Evolutionary conservation across 2,797 vertebrate species (phyloP).

Genomic region (Brachyrhaphis roseni): DNA sequence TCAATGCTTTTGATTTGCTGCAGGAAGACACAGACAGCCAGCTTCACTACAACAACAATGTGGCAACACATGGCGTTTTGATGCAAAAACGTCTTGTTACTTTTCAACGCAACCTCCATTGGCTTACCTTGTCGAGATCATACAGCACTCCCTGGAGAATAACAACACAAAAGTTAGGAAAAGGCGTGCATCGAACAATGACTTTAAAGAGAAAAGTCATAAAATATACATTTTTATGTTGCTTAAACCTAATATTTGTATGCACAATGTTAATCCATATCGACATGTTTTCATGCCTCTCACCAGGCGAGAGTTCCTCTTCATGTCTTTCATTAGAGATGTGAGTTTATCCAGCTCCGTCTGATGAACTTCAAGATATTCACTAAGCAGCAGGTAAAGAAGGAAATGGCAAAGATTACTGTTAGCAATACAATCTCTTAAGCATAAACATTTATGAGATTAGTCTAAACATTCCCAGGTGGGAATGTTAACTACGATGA

Average conservation of each 20-base stretch:
- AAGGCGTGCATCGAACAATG: constrained; percentile 17
- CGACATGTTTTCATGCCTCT: constrained; percentile 35
- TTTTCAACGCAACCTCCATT: constrained; percentile 7
- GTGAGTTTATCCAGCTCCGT: constrained; percentile 93
- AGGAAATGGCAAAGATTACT: neutral
- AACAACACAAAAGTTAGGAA: constrained; percentile 38
- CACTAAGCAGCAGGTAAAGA: constrained; percentile 75
- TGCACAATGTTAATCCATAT: neutral
- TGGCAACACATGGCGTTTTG: constrained; percentile 7
- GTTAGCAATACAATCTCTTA: neutral
- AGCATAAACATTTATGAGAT: neutral
- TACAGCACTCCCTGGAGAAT: constrained; percentile 92
- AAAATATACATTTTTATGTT: neutral
- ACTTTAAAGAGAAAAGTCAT: neutral
- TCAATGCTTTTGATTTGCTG: constrained; percentile 99
- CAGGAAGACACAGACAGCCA: constrained; percentile 42
- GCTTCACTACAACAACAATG: neutral
- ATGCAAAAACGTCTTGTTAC: neutral
- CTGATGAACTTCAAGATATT: constrained; percentile 96
- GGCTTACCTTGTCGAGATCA: constrained; percentile 96
- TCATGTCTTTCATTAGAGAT: constrained; percentile 97
- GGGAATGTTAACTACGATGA: neutral
- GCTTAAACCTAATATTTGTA: neutral
- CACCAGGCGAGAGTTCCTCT: constrained; percentile 97
- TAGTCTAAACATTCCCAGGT: neutral